These are phyloP conservation scores for Manis crassicaudata DNA, from an alignment of 2,797 vertebrate species.

Conservation along the genomic window DNA sequence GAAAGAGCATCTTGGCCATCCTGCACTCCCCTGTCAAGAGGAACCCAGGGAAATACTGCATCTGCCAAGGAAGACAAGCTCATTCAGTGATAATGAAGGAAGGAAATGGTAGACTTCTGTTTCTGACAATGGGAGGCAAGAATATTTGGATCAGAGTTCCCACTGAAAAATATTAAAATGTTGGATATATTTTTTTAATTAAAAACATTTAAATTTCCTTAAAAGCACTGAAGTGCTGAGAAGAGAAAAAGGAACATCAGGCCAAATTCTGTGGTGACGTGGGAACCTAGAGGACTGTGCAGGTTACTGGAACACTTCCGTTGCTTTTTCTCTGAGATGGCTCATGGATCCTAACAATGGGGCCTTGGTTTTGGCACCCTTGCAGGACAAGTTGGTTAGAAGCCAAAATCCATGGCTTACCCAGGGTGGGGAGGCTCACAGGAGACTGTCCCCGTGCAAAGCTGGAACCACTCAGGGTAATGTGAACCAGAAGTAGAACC, in stretches of 20 bases:
- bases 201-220: neutral
- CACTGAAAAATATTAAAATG: slow-evolving; percentile 34
- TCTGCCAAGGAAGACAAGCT: neutral
- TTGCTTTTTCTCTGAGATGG: slow-evolving; percentile 29
- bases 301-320: neutral
- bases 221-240: neutral
- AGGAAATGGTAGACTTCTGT: neutral
- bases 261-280: neutral
- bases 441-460: neutral
- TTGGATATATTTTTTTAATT: slow-evolving; percentile 21
- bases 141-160: neutral
- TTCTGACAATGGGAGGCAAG: neutral
- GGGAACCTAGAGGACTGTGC: neutral
- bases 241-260: neutral
- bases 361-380: slow-evolving; percentile 23
- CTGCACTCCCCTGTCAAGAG: neutral
- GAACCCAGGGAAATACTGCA: neutral
- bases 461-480: slow-evolving; percentile 9
- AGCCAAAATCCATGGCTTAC: slow-evolving; percentile 10
- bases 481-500: slow-evolving; percentile 11
- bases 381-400: neutral
- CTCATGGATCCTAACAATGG: neutral
- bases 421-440: neutral
- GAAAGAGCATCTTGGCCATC: neutral
- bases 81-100: neutral